Evolutionary conservation across 2,113 vertebrate species (phyloP).

Genomic region (Coryphaenoides rupestris): DNA sequence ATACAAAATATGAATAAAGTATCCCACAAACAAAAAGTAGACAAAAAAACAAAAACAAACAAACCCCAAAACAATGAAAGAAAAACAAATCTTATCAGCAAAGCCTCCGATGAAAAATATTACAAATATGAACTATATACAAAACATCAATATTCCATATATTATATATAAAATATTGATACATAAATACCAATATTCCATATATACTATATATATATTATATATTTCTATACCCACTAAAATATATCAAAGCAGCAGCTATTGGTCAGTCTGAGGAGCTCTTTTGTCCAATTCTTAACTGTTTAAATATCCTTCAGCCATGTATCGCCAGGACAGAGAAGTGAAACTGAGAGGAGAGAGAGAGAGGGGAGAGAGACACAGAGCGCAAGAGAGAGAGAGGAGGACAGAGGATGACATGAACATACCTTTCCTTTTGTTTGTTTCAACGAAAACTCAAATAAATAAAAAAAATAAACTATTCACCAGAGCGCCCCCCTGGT

Average conservation of each 20-base stretch:
- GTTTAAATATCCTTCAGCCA: constrained; percentile 83
- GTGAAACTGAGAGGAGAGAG: constrained; percentile 42
- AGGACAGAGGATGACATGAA: constrained; percentile 39
- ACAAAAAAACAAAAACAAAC: too few species aligned
- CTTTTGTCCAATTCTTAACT: constrained; percentile 72
- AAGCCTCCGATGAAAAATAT: constrained; percentile 71
- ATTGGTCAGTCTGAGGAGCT: constrained; percentile 92
- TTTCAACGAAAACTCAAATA: constrained; percentile 71
- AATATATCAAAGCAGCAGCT: constrained; percentile 90
- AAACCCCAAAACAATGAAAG: too few species aligned
- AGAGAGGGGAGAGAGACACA: too few species aligned
- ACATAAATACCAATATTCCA: constrained; percentile 58
- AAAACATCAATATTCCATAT: constrained; percentile 64
- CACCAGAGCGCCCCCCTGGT: constrained; percentile 64
- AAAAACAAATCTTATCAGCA: constrained; percentile 55
- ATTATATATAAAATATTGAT: constrained; percentile 69
- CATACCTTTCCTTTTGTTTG: too few species aligned
- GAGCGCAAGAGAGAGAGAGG: constrained; percentile 34
- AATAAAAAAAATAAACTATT: constrained; percentile 75
- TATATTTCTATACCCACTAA: constrained; percentile 68
- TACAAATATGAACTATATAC: constrained; percentile 74
- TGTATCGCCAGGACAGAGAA: constrained; percentile 69
- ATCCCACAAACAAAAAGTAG: constrained; percentile 21
- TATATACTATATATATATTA: constrained; percentile 68
- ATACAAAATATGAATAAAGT: constrained; percentile 33